Evolutionary conservation across 2,888 invertebrate species (phyloP), one percentile per base, ranked within the genome.

Genomic region (Caenorhabditis sp.): DNA sequence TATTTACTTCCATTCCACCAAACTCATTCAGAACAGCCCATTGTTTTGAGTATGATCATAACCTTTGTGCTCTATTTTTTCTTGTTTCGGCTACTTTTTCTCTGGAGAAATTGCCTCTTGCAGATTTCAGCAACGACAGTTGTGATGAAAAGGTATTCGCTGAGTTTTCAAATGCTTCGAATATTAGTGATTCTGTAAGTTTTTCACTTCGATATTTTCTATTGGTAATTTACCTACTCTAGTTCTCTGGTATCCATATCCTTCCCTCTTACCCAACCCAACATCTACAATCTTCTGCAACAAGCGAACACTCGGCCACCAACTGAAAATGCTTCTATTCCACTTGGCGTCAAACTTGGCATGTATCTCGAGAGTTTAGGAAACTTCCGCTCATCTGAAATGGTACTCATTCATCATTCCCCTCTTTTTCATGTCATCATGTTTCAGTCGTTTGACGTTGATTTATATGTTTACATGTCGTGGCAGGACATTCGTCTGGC

Each of bases 361-460:
- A 85, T 88, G 83, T 89, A 89, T 63, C 59, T 89, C 28, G 89
- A 89, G 61, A 87, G 87, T 58, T 64, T 89, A 10, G 89, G 89
- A 54, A 88, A 89, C 69, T 89, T 89, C 41, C 84, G 87, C 10
- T 86, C 88, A 1, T 85, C 87, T 12, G 89, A 89, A 82, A 89
- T 89, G 89, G 89, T 89, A 35, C 26, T 59, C 22, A 58, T 68
- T 19, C 28, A 19, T 16, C n/a, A 51, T 35, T 19, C 8, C 16
- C 6, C 68, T 14, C 16, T 44, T 26, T 22, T 12, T 19, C 49
- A 35, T 28, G 28, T 81, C 58, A 76, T 61, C 41, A 61, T 47
- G 44, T 87, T 87, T 82, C 84, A 90, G 90, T 87, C 90, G 12
- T 91, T 91, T 74, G 91, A 91, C 74, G 90, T 89, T 47, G 91